Percentiles rank a stretch among this genome's conserved stretches.
Evolutionary conservation across 2,113 vertebrate genomes (phyloP).

Genomic region (Orientallactaga bullata): DNA sequence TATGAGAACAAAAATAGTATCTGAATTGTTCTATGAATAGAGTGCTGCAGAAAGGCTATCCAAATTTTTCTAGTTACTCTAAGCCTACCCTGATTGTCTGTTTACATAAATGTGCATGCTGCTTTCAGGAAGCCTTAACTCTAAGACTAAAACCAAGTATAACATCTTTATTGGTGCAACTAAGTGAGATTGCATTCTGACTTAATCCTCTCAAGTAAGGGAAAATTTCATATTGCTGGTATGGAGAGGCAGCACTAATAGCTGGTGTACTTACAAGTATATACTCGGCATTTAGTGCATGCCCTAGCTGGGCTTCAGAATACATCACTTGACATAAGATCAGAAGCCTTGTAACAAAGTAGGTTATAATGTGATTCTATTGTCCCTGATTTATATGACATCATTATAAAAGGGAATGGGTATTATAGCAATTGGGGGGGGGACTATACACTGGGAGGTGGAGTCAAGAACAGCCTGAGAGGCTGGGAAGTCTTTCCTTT

Average conservation of each 20-base stretch:
- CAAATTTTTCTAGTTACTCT: conserved; percentile 48
- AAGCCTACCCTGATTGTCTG: conserved; percentile 29
- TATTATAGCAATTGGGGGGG: neutral
- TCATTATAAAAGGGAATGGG: conserved; percentile 45
- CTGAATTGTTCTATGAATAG: conserved; percentile 27
- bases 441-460: neutral
- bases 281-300: conserved; percentile 33
- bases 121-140: conserved; percentile 37
- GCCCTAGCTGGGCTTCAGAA: conserved; percentile 35
- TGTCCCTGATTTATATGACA: conserved; percentile 63
- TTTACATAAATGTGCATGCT: conserved; percentile 58
- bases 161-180: conserved; percentile 10
- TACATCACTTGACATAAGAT: conserved; percentile 36
- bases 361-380: conserved; percentile 56
- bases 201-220: neutral
- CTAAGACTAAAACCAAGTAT: conserved; percentile 52
- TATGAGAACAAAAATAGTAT: neutral
- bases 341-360: conserved; percentile 40
- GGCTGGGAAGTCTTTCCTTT: neutral
- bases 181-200: conserved; percentile 51
- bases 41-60: conserved; percentile 3
- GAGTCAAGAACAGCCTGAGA: neutral
- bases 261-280: neutral
- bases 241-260: conserved; percentile 41
- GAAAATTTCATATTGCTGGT: conserved; percentile 62